Base-by-base conservation (phyloP, 1,140 invertebrate species). In the Brachionus asplanchnoidis region DNA sequence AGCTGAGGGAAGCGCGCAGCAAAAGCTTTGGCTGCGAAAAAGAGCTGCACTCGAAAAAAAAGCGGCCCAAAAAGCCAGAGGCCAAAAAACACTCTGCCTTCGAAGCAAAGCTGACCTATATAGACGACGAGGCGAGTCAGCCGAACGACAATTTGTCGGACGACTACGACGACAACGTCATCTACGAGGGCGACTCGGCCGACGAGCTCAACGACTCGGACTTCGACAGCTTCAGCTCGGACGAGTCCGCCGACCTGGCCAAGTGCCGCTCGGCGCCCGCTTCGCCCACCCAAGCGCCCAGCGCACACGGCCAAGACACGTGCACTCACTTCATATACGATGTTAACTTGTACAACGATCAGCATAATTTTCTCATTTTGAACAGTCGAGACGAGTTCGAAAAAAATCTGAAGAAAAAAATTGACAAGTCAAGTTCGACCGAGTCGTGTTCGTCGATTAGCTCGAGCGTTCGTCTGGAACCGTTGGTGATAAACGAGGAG, bases 21-120 rank as follows among this genome's bases (percentile, higher is more conserved):
- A 82, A 82, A 82, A 65, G 50, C 23, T 82, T 82, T 36, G 79
- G 79, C 11, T 82, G 79, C 32, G 79, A 82, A 36, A 60, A 82
- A 68, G 79, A 82, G 28, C 53, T 82, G 12, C 42, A 82, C 53
- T 40, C 40, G 53, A 60, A 77, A 77, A 77, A 50, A 50, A 77
- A 77, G 42, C 32, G 32, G 26, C 17, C 40, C 9, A 50, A 77
- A 77, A 77, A 77, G 23, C 6, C 9, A 23, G 36, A 17, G n/a
- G 6, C 32, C 28, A 82, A 68, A 65, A 82, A 68, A 42, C 79
- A 60, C 40, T 68, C 32, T 77, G 26, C 28, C 46, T 14, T 77
- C 4, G 73, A 77, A 46, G 20, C 46, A 36, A 77, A 36, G 5
- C 32, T 82, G 3, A 60, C 66, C 26, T 82, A 65, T 23, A 82